These are phyloP conservation scores for Vulpes lagopus DNA, from an alignment of 2,113 vertebrate genomes.

Conservation along the genomic window DNA sequence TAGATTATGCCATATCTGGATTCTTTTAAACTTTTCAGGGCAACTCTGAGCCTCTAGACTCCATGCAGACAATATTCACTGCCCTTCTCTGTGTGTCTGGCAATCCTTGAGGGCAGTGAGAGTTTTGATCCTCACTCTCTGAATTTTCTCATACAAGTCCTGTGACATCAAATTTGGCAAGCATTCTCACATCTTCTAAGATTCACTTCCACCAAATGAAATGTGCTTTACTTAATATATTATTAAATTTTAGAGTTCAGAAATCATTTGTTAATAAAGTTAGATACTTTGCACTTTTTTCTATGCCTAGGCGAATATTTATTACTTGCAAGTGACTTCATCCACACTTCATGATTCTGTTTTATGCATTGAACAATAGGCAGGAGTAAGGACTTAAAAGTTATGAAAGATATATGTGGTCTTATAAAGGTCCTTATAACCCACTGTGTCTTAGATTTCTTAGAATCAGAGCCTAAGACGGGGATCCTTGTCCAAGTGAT, in stretches of 20 bases:
- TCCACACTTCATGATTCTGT: neutral
- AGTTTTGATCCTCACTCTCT: neutral
- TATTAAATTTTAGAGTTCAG: constrained; percentile 22
- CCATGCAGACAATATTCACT: neutral
- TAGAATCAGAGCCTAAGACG: neutral
- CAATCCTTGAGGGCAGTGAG: neutral
- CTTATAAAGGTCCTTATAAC: neutral
- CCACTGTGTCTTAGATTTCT: neutral
- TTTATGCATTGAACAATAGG: neutral
- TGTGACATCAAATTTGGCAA: neutral
- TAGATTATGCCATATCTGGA: neutral
- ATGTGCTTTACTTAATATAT: constrained; percentile 10
- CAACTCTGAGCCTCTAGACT: neutral
- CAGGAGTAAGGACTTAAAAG: neutral
- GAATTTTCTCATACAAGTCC: neutral
- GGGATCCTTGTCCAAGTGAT: neutral
- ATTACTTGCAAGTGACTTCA: neutral
- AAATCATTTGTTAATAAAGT: neutral
- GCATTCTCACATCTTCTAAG: neutral
- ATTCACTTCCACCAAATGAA: neutral
- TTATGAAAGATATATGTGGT: neutral
- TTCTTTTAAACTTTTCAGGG: neutral
- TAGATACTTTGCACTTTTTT: neutral
- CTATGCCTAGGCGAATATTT: neutral
- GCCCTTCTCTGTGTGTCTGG: neutral